Evolutionary conservation across 2,113 vertebrate genomes (phyloP).

Genomic region (Sylvia atricapilla): DNA sequence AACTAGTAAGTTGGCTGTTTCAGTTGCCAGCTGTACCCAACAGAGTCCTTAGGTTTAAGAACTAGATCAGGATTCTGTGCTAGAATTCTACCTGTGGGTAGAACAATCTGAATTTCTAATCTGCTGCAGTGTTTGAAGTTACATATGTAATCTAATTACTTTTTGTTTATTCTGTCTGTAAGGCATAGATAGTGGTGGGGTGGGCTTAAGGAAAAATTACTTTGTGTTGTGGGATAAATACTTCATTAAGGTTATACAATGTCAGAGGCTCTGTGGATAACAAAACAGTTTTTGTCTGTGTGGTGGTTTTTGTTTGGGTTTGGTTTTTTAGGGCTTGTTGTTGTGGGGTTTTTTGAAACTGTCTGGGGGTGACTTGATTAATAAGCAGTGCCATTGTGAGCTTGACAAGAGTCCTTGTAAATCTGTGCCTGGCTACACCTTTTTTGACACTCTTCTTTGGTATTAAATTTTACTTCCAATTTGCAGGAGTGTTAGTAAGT

Average conservation of each 20-base stretch:
- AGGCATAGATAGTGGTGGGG: not conserved
- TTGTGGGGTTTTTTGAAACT: not conserved
- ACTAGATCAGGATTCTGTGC: not conserved
- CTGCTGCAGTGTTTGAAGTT: not conserved
- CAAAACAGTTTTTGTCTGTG: not conserved
- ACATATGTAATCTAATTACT: not conserved
- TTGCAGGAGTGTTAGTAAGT: not conserved
- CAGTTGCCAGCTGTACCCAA: not conserved
- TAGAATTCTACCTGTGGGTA: not conserved
- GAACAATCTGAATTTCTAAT: not conserved
- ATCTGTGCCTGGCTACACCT: not conserved
- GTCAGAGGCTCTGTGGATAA: not conserved
- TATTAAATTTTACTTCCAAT: not conserved
- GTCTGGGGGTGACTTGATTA: not conserved
- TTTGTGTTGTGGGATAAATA: not conserved
- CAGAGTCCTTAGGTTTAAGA: not conserved
- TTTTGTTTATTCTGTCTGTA: not conserved
- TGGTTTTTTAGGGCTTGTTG: not conserved
- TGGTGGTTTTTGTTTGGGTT: not conserved
- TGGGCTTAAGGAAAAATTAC: not conserved
- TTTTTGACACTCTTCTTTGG: not conserved
- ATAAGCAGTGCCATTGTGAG: not conserved
- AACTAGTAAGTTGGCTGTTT: not conserved
- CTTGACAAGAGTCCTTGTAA: not conserved
- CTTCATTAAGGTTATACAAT: not conserved